Base-by-base conservation (phyloP, 2,797 vertebrate genomes). In the Tachyglossus aculeatus region DNA sequence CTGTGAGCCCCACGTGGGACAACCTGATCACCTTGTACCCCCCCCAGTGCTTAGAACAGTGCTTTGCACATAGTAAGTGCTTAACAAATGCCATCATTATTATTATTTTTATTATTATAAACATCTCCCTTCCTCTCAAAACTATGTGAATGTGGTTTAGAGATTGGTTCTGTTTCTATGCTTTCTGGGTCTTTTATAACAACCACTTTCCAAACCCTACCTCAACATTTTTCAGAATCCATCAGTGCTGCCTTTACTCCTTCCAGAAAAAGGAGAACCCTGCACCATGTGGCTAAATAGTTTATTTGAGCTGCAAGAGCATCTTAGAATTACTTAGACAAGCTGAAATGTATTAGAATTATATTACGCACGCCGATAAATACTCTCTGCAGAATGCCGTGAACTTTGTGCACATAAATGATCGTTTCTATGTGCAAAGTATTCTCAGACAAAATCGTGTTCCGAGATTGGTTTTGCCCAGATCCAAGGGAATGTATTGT, bases 221-320 rank as follows among this genome's bases (percentile, higher is more conserved):
- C 62, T 78, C 74, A 84, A 76, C 70, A 61, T 79, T 74, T 74
- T 86, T 86, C 61, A 58, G 56, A 83, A 71, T 83, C 57, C 64
- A 38, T 66, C 85, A 41, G 3, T 52, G 38, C 45, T 67, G 80
- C 74, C 60, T 64, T 80, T 78, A 78, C 86, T 72, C 44, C 58
- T 68, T 18, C 45, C 80, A 65, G 59, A 44, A 44, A 41, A 21
- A 41, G 51, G 19, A 64, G 54, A 54, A 14, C 44, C 64, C 61
- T 41, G 39, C 19, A 71, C 9, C 0, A 0, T 29, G 72, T 66
- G n/a, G n/a, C n/a, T 2, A 15, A 63, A 57, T n/a, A 41, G 68
- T 12, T 11, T 24, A 14, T 51, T 2, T 44, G 39, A 67, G 33
- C 73, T 55, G 65, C 67, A 53, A 50, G 34, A 71, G 15, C 8